Base-by-base conservation (phyloP, 2,113 vertebrate genomes). In the Zapus hudsonius region DNA sequence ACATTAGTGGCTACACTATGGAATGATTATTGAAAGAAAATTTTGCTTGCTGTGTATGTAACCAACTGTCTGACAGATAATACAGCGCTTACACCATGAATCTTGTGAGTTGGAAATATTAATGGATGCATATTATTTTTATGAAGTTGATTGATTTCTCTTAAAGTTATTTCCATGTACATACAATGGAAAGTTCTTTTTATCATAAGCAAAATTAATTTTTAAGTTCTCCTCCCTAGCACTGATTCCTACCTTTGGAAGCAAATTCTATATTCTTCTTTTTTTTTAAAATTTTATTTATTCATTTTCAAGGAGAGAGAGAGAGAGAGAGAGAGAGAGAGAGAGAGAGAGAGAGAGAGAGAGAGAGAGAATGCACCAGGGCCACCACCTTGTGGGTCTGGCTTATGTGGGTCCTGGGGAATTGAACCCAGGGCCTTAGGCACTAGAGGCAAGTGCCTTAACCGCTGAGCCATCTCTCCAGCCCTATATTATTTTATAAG, bases 21-120 rank as follows among this genome's bases (percentile, higher is more conserved):
- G 22, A 79, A 36, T 42, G 74, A 69, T 6, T 7, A 3, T 1
- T 0, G 0, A 6, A 12, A 2, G 36, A 15, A 0, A 9, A 3
- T 63, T 20, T 3, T 4, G 17, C 3, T 64, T 27, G 19, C 7
- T 47, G 3, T 82, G 2, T 22, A 27, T 33, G 44, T 20, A 52
- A 42, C 70, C 67, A 2, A 20, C 42, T 66, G 17, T n/a, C 42
- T 61, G 33, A 17, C 47, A 47, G 7, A 44, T 25, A 13, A 67
- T 29, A 15, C 10, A 36, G 31, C 59, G 13, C 3, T 52, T 17
- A 52, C 59, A 36, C 22, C 10, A 3, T 74, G 33, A 64, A 80
- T 52, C 40, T 5, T 44, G 5, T 38, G 20, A 20, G 1, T 4
- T 59, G 31, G 16, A 11, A 38, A 31, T n/a, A 29, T 42, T 70